Percentiles rank a stretch among this genome's conserved stretches.
phyloP scores from a whole-genome alignment of 2,888 invertebrate species.

The Eupithecia abbreviata region DNA sequence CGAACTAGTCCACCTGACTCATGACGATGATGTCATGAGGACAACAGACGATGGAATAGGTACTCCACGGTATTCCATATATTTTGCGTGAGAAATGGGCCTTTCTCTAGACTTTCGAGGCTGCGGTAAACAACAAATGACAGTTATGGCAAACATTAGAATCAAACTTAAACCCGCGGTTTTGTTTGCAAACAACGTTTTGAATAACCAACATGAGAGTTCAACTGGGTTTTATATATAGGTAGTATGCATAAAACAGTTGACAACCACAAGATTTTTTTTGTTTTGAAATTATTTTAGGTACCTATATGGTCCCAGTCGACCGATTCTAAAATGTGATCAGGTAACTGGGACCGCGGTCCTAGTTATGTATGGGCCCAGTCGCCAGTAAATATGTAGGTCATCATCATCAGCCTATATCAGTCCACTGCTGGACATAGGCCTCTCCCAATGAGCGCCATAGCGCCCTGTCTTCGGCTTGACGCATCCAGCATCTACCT shows the following conservation, averaged over 20 bases:
- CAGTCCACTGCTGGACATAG: too few species aligned
- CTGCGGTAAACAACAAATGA: slow-evolving; percentile 10
- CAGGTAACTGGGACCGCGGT: too few species aligned
- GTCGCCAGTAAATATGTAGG: too few species aligned
- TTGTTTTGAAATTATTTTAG: background rate
- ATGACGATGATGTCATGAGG: slow-evolving; percentile 19
- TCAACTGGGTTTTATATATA: background rate
- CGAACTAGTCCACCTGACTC: slow-evolving; percentile 13
- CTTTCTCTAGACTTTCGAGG: slow-evolving; percentile 22
- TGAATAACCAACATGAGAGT: background rate
- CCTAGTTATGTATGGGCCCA: too few species aligned
- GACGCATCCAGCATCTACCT: too few species aligned
- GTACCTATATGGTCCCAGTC: too few species aligned
- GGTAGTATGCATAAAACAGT: too few species aligned
- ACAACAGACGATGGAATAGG: slow-evolving; percentile 17
- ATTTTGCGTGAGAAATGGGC: slow-evolving; percentile 17
- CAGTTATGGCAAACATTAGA: slow-evolving; percentile 6
- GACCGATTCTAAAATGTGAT: too few species aligned
- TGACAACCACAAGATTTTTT: background rate
- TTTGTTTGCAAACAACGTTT: background rate
- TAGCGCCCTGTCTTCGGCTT: too few species aligned
- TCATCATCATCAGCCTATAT: too few species aligned
- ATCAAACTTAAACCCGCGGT: background rate
- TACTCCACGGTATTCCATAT: slow-evolving; percentile 1
- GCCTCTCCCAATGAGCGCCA: too few species aligned